These are phyloP conservation scores for Pandemis corylana DNA, from an alignment of 2,888 invertebrate genomes.

Conservation along the genomic window DNA sequence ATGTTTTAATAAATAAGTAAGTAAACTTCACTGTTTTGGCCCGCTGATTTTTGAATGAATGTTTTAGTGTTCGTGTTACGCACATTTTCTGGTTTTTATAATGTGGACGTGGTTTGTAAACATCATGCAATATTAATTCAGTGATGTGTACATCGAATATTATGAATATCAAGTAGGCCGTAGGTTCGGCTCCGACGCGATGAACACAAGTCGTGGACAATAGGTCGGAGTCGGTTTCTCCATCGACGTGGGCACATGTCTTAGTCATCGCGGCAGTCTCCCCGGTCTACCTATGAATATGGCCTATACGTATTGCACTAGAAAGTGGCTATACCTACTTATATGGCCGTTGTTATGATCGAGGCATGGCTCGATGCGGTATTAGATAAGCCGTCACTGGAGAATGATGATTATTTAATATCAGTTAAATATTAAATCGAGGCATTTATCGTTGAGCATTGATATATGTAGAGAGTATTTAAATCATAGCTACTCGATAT, in stretches of 20 bases:
- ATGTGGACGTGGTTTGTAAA: conserved; percentile 28
- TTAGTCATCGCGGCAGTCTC: conserved; percentile 29
- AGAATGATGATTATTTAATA: conserved; percentile 16
- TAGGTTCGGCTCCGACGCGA: conserved; percentile 8
- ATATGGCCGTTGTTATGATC: conserved; percentile 36
- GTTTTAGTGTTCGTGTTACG: conserved; percentile 11
- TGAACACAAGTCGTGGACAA: conserved; percentile 23
- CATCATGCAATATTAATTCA: conserved; percentile 28
- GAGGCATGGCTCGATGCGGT: conserved; percentile 22
- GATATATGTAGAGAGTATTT: background rate
- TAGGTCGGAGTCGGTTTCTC: conserved; percentile 18
- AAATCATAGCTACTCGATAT: background rate
- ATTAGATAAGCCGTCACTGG: conserved; percentile 37
- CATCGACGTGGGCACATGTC: conserved; percentile 15
- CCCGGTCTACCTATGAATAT: background rate
- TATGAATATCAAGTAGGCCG: conserved; percentile 38
- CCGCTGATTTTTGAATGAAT: background rate
- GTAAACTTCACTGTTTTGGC: background rate
- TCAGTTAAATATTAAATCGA: conserved; percentile 7
- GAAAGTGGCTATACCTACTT: conserved; percentile 41
- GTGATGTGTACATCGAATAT: conserved; percentile 26
- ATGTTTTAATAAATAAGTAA: background rate
- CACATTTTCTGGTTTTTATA: conserved; percentile 25
- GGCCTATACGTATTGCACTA: conserved; percentile 28
- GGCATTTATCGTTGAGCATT: background rate